phyloP scores from a whole-genome alignment of 2,113 vertebrate genomes.

The Apus apus region DNA sequence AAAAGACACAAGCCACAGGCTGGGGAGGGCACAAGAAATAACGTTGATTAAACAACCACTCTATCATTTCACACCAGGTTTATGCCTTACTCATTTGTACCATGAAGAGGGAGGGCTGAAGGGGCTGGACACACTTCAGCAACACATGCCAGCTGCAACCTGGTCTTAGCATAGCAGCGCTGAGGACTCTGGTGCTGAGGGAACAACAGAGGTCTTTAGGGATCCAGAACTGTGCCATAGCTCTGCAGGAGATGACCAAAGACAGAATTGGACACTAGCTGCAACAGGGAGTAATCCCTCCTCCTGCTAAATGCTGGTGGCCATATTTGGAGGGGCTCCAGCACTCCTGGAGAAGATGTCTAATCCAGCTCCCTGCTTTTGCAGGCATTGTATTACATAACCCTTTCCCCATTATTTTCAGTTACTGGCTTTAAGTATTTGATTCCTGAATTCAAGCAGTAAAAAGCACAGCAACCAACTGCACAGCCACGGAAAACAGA shows the following conservation, averaged over 20 bases:
- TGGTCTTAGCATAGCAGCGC: fast-evolving
- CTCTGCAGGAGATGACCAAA: neutral
- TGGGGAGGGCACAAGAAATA: neutral
- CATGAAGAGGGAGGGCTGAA: neutral
- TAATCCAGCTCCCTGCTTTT: neutral
- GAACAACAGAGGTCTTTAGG: neutral
- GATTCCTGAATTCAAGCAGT: neutral
- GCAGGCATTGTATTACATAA: neutral
- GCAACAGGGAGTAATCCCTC: neutral
- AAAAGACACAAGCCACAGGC: fast-evolving
- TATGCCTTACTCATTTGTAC: neutral
- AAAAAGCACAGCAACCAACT: constrained; percentile 20
- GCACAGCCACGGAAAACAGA: neutral
- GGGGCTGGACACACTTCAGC: neutral
- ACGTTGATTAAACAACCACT: neutral
- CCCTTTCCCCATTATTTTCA: neutral
- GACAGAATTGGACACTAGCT: neutral
- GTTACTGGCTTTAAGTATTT: neutral
- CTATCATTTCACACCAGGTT: neutral
- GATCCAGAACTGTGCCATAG: neutral
- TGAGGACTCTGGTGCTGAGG: neutral
- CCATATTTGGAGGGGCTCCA: neutral
- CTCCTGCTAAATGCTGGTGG: neutral
- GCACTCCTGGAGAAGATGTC: neutral
- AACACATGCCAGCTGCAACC: neutral